Percentiles rank a stretch among this genome's conserved stretches.
Evolutionary conservation across 2,888 invertebrate species (phyloP).

Genomic region (Plebejus melissa): DNA sequence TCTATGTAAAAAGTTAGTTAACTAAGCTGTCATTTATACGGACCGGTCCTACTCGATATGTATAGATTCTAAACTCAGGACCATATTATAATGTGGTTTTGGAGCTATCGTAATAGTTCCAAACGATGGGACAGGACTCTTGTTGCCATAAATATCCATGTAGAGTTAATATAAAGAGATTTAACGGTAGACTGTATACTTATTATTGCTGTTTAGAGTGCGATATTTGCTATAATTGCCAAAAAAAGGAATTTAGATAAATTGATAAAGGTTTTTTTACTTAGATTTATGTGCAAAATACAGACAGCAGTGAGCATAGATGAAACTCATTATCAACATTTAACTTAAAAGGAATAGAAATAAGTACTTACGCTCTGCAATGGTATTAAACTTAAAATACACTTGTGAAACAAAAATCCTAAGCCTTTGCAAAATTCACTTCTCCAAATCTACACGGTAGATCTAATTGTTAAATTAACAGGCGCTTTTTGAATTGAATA

Average conservation of each 20-base stretch:
- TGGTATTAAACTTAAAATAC: constrained; percentile 1
- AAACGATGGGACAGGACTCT: neutral
- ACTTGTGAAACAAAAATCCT: neutral
- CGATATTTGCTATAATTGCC: neutral
- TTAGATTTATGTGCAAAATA: neutral
- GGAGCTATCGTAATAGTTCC: neutral
- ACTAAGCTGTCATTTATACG: neutral
- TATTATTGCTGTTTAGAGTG: neutral
- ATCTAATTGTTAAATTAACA: too few species aligned
- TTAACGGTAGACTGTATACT: neutral
- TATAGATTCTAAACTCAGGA: too few species aligned
- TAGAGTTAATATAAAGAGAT: neutral
- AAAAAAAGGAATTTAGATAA: neutral
- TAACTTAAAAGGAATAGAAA: neutral
- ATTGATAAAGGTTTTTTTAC: neutral
- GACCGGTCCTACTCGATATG: neutral
- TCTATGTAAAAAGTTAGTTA: neutral
- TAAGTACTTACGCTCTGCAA: neutral
- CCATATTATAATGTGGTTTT: neutral
- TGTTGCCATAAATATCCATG: neutral
- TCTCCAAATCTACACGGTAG: too few species aligned
- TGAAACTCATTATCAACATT: neutral
- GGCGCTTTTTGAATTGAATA: neutral
- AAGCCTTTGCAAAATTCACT: too few species aligned
- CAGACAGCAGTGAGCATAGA: constrained; percentile 15